These are phyloP conservation scores for Coleophora flavipennella DNA, from an alignment of 2,888 invertebrate species.

Conservation along the genomic window DNA sequence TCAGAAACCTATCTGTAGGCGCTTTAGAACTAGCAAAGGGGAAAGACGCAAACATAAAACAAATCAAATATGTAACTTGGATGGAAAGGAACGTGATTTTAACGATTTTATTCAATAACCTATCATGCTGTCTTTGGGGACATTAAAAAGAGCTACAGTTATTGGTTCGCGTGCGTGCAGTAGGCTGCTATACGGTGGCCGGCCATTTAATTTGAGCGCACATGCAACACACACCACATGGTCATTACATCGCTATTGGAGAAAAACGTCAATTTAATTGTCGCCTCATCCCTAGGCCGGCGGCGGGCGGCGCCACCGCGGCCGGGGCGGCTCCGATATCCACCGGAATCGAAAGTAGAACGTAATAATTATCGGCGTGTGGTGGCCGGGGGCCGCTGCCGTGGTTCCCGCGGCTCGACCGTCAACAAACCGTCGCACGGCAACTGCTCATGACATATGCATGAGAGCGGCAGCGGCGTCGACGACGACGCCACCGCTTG, in stretches of 20 bases:
- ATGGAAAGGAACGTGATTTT: conserved; percentile 9
- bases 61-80: neutral
- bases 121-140: conserved; percentile 31
- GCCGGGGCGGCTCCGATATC: conserved; percentile 45
- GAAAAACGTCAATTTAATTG: conserved; percentile 56
- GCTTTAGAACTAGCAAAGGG: neutral
- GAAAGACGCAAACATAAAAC: neutral
- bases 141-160: conserved; percentile 46
- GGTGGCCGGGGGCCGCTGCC: conserved; percentile 41
- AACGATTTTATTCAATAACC: conserved; percentile 37
- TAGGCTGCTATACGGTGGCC: conserved; percentile 49
- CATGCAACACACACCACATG: conserved; percentile 42
- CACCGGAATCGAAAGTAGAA: conserved; percentile 59
- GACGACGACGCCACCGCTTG: conserved; percentile 52
- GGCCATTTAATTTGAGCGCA: conserved; percentile 56
- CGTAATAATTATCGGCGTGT: conserved; percentile 60
- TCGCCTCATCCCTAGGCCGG: conserved; percentile 35
- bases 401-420: conserved; percentile 59
- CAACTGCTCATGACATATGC: conserved; percentile 73
- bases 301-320: conserved; percentile 20
- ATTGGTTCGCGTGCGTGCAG: conserved; percentile 49
- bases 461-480: conserved; percentile 58
- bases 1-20: too few species aligned
- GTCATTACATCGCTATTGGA: conserved; percentile 25
- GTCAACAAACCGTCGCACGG: conserved; percentile 69